Percentiles rank a stretch among this genome's conserved stretches.
These are phyloP conservation scores for Actinernus sp. DNA, from an alignment of 92 coral and sea anemone genomes.

Conservation along the genomic window DNA sequence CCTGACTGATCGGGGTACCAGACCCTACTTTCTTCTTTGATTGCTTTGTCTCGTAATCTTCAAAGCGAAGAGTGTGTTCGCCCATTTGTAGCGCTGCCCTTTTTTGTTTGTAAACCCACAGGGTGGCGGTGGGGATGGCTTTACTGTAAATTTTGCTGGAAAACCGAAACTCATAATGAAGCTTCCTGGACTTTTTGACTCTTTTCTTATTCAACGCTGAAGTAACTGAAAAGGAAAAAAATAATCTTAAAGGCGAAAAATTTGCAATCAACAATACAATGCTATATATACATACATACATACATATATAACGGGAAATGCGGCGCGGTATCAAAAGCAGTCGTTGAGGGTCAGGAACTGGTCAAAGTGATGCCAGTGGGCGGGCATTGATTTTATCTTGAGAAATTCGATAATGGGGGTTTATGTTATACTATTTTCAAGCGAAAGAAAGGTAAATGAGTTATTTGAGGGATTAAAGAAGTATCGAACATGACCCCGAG, in stretches of 20 bases:
- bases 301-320: too few relatives aligned
- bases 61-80: conserved; percentile 16
- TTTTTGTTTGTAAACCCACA: conserved; percentile 57
- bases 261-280: too few relatives aligned
- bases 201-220: conserved; percentile 11
- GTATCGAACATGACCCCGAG: not conserved
- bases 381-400: too few relatives aligned
- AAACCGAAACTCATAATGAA: conserved; percentile 43
- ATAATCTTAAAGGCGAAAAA: too few relatives aligned
- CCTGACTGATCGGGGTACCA: not conserved
- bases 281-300: too few relatives aligned
- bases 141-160: conserved; percentile 34
- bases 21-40: not conserved
- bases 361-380: too few relatives aligned
- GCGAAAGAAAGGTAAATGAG: too few relatives aligned
- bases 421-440: too few relatives aligned
- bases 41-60: not conserved
- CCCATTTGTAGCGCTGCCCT: not conserved
- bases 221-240: conserved; percentile 28
- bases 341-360: too few relatives aligned
- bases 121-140: conserved; percentile 29
- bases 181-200: conserved; percentile 30
- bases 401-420: too few relatives aligned
- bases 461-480: too few relatives aligned
- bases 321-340: too few relatives aligned